Percentiles rank a stretch among this genome's conserved stretches.
Evolutionary conservation across 2,888 invertebrate species (phyloP).

Genomic region (Junonia oenone): DNA sequence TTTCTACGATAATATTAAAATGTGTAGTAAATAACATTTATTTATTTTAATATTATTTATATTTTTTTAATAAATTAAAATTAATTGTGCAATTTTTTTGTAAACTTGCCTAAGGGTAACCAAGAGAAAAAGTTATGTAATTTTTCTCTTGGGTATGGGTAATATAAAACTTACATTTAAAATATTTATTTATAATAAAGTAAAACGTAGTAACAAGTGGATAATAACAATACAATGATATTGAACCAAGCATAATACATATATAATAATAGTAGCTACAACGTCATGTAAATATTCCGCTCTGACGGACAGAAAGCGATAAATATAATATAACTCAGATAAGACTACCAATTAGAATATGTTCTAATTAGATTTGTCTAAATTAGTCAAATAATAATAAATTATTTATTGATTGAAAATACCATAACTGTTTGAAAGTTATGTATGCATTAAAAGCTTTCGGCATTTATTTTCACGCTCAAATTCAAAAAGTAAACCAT

Average conservation of each 20-base stretch:
- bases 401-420: slow-evolving; percentile 1
- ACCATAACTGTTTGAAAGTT: not conserved
- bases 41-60: too few relatives aligned
- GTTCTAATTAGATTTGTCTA: slow-evolving; percentile 21
- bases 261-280: slow-evolving; percentile 16
- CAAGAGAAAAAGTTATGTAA: too few relatives aligned
- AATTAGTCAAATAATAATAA: slow-evolving; percentile 18
- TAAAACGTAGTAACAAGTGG: slow-evolving; percentile 1
- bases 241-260: slow-evolving; percentile 14
- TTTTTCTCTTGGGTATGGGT: too few relatives aligned
- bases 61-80: too few relatives aligned
- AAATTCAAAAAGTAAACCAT: not conserved
- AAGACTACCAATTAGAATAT: slow-evolving; percentile 22
- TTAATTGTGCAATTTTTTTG: too few relatives aligned
- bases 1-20: not conserved
- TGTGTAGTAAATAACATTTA: too few relatives aligned
- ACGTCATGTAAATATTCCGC: slow-evolving; percentile 19
- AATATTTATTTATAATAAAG: not conserved
- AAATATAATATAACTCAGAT: slow-evolving; percentile 18
- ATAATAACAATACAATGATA: slow-evolving; percentile 17
- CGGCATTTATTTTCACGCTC: not conserved
- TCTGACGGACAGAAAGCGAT: slow-evolving; percentile 21
- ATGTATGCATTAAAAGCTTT: not conserved
- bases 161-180: not conserved
- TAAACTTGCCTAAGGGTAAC: too few relatives aligned